Base-by-base conservation (phyloP, 2,797 vertebrate genomes). In the Nannoperca australis region DNA sequence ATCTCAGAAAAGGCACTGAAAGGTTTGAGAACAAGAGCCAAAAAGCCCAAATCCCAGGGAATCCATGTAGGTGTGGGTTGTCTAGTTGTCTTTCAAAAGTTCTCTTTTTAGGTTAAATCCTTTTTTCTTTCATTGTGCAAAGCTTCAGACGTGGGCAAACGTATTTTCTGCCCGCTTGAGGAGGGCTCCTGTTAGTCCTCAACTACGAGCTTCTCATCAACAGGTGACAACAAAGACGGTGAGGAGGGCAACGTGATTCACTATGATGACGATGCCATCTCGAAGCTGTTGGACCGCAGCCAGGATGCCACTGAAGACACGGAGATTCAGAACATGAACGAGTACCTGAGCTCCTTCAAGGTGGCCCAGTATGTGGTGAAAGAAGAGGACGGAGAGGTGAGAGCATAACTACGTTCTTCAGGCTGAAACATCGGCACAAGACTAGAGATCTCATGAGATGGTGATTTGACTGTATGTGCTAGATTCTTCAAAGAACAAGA, bases 341-440 rank as follows among this genome's bases (percentile, higher is more conserved):
- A 99, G 93, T 99, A 99, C 93, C 96, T 99, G 82, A 99, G 98
- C 94, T 99, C 98, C 91, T 99, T 99, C 92, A 99, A 99, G 94
- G 98, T 99, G 95, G 98, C 98, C 8, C 97, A 99, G 95, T 99
- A 99, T 40, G 97, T 99, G 94, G 98, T 99, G 90, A 97, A 97
- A 40, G 98, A 99, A 92, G 98, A 99, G 86, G 97, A 99, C 0
- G 97, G 97, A 70, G 98, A 98, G 98, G 98, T 99, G 95, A 97
- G 92, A 76, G 20, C 27, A 13, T 17, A 58, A 13, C 8, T 0
- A 1, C 11, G 4, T 18, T 55, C 27, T 36, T 56, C 63, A 50
- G 9, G 2, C 4, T 9, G 15, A 30, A 7, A 58, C 55, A 38
- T 30, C 10, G 2, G 20, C 7, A 22, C 11, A 59, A 18, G 40